These are phyloP conservation scores for Lissonota sp. DNA, from an alignment of 2,888 invertebrate genomes.

Conservation along the genomic window DNA sequence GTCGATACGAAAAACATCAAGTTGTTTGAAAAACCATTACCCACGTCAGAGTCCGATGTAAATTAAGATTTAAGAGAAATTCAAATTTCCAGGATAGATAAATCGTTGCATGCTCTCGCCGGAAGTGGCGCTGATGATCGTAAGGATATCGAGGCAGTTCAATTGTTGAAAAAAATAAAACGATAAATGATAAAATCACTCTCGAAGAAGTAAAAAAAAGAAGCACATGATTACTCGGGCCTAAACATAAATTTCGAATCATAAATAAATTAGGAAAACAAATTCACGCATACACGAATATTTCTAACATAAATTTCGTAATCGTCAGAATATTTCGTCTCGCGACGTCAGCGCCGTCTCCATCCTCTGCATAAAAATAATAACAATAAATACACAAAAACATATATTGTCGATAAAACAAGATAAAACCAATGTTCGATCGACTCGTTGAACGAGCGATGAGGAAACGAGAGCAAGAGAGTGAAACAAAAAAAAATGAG, in stretches of 20 bases:
- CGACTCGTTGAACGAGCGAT: conserved; percentile 1
- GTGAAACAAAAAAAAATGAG: conserved; percentile 28
- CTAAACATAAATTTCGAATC: conserved; percentile 42
- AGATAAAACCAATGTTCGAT: conserved; percentile 32
- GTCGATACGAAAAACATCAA: conserved; percentile 3
- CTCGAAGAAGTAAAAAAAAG: not conserved
- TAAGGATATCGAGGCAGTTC: not conserved
- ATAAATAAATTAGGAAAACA: conserved; percentile 4
- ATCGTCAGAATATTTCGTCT: conserved; percentile 24
- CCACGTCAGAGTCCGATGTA: conserved; percentile 15
- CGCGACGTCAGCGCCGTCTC: conserved; percentile 31
- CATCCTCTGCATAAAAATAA: not conserved
- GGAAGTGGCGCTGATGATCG: conserved; percentile 31
- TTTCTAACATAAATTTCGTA: conserved; percentile 21
- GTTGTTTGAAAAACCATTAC: not conserved
- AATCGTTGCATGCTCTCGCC: conserved; percentile 19
- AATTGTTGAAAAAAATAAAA: not conserved
- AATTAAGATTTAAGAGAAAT: conserved; percentile 33
- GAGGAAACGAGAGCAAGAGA: conserved; percentile 10
- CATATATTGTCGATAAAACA: not conserved
- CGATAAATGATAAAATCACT: not conserved
- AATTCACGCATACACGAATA: not conserved
- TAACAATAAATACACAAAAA: not conserved
- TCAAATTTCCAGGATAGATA: too few species aligned
- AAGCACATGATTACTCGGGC: conserved; percentile 24